Evolutionary conservation across 2,113 vertebrate genomes (phyloP).

Genomic region (Tenrec ecaudatus): DNA sequence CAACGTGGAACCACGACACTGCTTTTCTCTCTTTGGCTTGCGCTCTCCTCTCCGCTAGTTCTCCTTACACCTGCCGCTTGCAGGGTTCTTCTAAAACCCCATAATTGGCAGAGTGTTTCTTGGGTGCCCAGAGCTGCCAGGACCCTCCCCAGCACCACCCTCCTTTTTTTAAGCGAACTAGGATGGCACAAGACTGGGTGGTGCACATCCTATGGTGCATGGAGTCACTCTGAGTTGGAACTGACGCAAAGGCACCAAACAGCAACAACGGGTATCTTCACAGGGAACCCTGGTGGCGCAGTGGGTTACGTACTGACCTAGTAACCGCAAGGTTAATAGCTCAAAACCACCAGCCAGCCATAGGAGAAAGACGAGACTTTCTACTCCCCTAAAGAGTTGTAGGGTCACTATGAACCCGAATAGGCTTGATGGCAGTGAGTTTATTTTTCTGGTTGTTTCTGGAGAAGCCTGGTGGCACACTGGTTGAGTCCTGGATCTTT

Average conservation of each 20-base stretch:
- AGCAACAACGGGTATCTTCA: slow-evolving; percentile 7
- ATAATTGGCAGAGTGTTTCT: background rate
- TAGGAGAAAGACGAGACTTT: background rate
- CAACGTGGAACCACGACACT: too few relatives aligned
- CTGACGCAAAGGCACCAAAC: background rate
- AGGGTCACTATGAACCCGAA: too few relatives aligned
- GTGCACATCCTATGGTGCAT: too few relatives aligned
- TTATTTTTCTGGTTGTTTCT: too few relatives aligned
- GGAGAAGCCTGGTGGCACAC: too few relatives aligned
- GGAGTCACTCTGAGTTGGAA: too few relatives aligned
- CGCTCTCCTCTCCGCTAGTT: too few relatives aligned
- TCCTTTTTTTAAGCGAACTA: too few relatives aligned
- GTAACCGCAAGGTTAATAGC: background rate
- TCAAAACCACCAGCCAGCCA: background rate
- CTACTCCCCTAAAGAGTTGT: background rate
- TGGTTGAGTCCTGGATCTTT: too few relatives aligned
- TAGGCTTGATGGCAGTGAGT: too few relatives aligned
- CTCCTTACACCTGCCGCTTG: background rate
- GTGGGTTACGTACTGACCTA: background rate
- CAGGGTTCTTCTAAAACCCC: background rate
- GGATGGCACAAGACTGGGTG: too few relatives aligned
- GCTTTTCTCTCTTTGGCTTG: background rate
- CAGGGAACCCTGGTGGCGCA: background rate
- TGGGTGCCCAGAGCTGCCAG: background rate
- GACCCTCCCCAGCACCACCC: background rate